Evolutionary conservation across 2,888 invertebrate species (phyloP).

Genomic region (Phyto melanocephala): DNA sequence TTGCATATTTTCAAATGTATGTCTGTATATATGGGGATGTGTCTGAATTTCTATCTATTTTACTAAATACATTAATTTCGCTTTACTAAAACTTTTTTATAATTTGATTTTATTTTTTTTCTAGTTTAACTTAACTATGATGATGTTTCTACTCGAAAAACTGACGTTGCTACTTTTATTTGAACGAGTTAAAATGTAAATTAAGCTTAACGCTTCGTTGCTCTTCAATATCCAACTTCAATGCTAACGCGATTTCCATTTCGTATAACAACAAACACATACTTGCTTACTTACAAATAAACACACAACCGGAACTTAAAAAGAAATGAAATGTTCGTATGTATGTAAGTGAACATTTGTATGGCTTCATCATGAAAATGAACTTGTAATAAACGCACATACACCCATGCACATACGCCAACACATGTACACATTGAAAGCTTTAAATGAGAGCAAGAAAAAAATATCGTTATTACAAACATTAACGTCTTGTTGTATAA

Average conservation of each 20-base stretch:
- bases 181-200: conserved; percentile 65
- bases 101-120: neutral
- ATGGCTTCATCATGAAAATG: conserved; percentile 21
- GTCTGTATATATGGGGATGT: neutral
- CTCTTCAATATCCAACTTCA: conserved; percentile 64
- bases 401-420: neutral
- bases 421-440: conserved; percentile 21
- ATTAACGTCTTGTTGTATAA: conserved; percentile 62
- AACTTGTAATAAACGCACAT: neutral
- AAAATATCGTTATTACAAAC: conserved; percentile 52
- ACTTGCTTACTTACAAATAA: neutral
- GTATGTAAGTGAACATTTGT: neutral
- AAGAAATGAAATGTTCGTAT: conserved; percentile 19
- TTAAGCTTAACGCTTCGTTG: conserved; percentile 64
- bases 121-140: conserved; percentile 43
- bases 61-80: conserved; percentile 16
- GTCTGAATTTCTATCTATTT: neutral
- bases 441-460: conserved; percentile 31
- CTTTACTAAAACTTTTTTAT: neutral
- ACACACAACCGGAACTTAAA: conserved; percentile 8
- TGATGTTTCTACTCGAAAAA: conserved; percentile 58
- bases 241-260: conserved; percentile 62
- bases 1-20: conserved; percentile 39
- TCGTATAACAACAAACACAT: neutral
- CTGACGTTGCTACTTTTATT: conserved; percentile 65